phyloP scores from a whole-genome alignment of 2,797 vertebrate species.

The Eulemur coronatus region DNA sequence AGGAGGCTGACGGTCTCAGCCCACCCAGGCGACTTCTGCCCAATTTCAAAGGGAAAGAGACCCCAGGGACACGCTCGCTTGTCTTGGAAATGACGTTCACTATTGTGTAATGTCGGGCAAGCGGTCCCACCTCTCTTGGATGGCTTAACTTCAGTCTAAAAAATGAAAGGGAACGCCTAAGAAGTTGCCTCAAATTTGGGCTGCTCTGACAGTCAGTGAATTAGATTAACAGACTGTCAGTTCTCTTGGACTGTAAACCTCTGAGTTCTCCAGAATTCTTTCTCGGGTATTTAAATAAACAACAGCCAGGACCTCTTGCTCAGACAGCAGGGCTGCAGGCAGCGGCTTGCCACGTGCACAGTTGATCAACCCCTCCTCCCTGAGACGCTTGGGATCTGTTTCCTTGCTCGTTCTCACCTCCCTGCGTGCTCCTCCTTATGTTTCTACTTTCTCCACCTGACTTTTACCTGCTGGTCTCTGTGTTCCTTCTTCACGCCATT shows the following conservation, averaged over 20 bases:
- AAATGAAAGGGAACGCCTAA: not conserved
- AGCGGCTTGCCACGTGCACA: accelerated
- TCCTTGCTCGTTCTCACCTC: not conserved
- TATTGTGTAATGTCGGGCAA: not conserved
- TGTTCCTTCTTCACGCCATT: not conserved
- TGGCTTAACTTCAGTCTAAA: not conserved
- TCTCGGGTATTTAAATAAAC: not conserved
- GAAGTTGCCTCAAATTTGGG: not conserved
- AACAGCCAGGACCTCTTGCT: not conserved
- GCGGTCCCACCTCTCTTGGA: not conserved
- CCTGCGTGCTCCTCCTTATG: not conserved
- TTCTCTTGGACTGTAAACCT: not conserved
- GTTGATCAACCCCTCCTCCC: not conserved
- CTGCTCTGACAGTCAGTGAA: not conserved
- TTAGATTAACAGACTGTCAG: not conserved
- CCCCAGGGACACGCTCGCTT: accelerated
- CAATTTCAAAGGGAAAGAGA: not conserved
- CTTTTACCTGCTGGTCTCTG: not conserved
- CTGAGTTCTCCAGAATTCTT: not conserved
- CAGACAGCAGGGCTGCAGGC: accelerated
- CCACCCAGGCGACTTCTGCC: not conserved
- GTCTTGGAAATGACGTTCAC: not conserved
- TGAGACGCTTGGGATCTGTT: accelerated
- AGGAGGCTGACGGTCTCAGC: not conserved
- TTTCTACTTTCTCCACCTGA: not conserved